Conservation (phyloP, 2,113 vertebrate genomes). For the Bos indicus region DNA sequence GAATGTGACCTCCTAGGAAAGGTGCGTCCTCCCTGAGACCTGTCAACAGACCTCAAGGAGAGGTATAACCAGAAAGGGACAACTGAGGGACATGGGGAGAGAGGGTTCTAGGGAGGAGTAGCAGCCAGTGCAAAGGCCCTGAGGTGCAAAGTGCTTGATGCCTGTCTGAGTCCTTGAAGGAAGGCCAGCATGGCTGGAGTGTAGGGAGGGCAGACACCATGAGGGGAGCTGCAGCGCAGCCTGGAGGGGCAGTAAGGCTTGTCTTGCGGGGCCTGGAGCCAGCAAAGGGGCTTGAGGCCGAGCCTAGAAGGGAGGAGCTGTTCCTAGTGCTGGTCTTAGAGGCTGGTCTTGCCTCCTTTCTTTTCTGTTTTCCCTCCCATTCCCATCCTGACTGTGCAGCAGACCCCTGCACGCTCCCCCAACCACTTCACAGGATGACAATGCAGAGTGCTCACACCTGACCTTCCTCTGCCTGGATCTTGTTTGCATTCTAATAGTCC, state of each 20-base stretch:
- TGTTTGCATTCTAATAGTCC: neutral
- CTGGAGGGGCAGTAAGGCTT: neutral
- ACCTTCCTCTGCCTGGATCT: neutral
- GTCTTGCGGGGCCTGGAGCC: neutral
- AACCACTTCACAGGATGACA: neutral
- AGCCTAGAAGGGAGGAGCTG: neutral
- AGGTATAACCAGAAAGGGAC: neutral
- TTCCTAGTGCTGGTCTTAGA: neutral
- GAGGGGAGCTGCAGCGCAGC: fast-evolving
- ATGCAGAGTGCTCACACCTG: neutral
- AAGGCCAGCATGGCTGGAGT: neutral
- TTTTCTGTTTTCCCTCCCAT: neutral
- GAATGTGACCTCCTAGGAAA: neutral
- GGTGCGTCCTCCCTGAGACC: neutral
- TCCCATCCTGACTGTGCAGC: neutral
- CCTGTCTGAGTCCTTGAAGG: neutral
- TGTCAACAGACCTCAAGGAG: neutral
- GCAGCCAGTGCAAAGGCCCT: neutral
- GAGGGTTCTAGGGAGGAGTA: neutral
- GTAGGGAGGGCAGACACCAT: neutral
- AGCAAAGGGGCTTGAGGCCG: neutral
- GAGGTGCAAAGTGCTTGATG: neutral
- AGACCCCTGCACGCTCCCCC: too few relatives aligned
- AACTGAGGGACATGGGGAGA: neutral
- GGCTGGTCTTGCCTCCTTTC: neutral